Base-by-base conservation (phyloP, 2,797 vertebrate genomes). In the Anguilla obscura region DNA sequence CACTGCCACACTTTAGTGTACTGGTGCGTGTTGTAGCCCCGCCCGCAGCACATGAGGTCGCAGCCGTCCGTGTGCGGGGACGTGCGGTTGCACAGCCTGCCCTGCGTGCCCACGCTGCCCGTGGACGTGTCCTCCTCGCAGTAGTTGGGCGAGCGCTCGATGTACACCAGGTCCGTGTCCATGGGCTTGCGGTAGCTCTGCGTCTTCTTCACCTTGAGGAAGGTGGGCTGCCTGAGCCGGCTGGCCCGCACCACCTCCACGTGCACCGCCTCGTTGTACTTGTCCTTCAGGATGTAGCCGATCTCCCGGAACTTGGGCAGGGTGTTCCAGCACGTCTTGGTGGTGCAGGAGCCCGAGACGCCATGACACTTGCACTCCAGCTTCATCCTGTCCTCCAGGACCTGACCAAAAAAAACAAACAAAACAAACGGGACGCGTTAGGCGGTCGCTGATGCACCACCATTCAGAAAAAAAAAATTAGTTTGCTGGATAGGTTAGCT, bases 311-410 rank as follows among this genome's bases (percentile, higher is more conserved):
- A 99, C 92, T 97, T 98, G 0, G 99, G 99, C 40, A 99, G 96
- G 0, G 98, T 99, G 90, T 98, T 99, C 99, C 99, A 99, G 96
- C 99, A 99, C 33, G 99, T 99, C 96, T 98, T 99, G 6, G 98
- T 99, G 91, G 98, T 99, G 88, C 99, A 99, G 82, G 98, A 99
- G 63, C 99, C 99, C 0, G 99, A 99, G 90, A 99, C 98, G 0
- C 99, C 99, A 0, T 99, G 99, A 36, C 99, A 99, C 91, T 99
- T 99, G 90, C 99, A 99, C 93, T 99, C 99, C 93, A 99, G 91
- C 93, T 99, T 99, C 97, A 99, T 99, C 89, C 96, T 95, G 90
- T 98, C 98, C 91, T 99, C 97, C 0, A 99, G 96, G 87, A 99
- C 97, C 98, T 99, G 86, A 76, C 87, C 50, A 10, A 52, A 52